A percentile compares a stretch with the other conserved stretches of the same genome.
These are phyloP conservation scores for Reticulitermes speratus DNA, from an alignment of 1,140 invertebrate species.

Conservation along the genomic window DNA sequence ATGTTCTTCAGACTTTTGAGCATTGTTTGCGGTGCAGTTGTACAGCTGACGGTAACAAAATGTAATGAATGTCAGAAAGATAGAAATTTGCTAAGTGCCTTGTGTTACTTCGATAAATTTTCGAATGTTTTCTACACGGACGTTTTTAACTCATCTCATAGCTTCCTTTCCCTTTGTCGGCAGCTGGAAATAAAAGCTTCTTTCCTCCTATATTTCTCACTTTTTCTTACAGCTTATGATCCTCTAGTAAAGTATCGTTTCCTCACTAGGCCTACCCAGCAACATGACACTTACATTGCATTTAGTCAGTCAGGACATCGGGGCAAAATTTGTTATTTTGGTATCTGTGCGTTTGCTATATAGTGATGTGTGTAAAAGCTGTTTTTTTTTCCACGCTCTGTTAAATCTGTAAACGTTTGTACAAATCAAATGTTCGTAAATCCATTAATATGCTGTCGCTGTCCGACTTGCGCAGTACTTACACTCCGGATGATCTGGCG, in stretches of 20 bases:
- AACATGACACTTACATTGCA: background rate
- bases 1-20: background rate
- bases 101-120: constrained; percentile 3
- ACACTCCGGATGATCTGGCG: too few relatives aligned
- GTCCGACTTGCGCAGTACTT: too few relatives aligned
- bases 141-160: background rate
- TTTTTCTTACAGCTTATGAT: background rate
- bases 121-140: background rate
- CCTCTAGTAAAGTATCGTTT: background rate
- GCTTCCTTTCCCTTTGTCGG: background rate
- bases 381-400: too few relatives aligned
- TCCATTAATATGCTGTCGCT: too few relatives aligned
- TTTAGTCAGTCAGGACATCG: background rate
- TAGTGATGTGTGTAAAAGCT: too few relatives aligned
- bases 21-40: background rate
- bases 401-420: too few relatives aligned
- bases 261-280: background rate
- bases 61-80: background rate
- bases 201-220: background rate
- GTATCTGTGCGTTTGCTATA: too few relatives aligned
- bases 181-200: background rate
- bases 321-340: too few relatives aligned
- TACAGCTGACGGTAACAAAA: background rate
- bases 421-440: too few relatives aligned
- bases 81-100: background rate